Evolutionary conservation across 2,888 invertebrate species (phyloP), one percentile per base, ranked within the genome.

Genomic region (Calephelis perditalis): DNA sequence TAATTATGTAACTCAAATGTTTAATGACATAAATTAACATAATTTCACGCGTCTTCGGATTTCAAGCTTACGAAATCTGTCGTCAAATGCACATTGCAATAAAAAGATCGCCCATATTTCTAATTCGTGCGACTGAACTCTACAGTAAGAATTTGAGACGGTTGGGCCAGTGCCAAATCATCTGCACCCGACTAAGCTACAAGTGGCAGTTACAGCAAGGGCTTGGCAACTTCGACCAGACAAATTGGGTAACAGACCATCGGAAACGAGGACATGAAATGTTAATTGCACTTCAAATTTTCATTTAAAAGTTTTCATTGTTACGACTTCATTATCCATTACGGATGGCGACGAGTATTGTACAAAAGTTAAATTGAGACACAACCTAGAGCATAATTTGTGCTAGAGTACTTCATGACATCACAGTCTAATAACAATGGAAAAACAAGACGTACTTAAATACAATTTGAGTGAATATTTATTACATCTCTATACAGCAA

Each of bases 211-310:
- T 68, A 63, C 69, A 72, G 73, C 68, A 49, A 49, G 26, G 49
- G 49, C 49, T 73, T 77, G 78, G 75, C 81, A 77, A 75, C 74
- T 71, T 71, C 71, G 73, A 68, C 72, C 75, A 76, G 74, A 77
- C 78, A 79, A 81, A 79, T 82, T 77, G 73, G 79, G 78, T 82
- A 84, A 84, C 81, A 81, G 77, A 79, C 76, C 71, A 77, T 74
- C 76, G 73, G 72, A 77, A 81, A 82, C 74, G 77, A 68, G 81
- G 76, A 73, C 80, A 71, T 71, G 68, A 61, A 61, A 59, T 61
- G 63, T 63, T 67, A 66, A 65, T 65, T 65, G 64, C 63, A 59
- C 62, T 63, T 59, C 62, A 54, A 56, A 61, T 62, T 61, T 63
- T 63, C 65, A 63, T 63, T 66, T 65, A 62, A 26, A 55, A 52